Conservation (phyloP, 2,888 invertebrate genomes). For the Cecidostiba fungosa region DNA sequence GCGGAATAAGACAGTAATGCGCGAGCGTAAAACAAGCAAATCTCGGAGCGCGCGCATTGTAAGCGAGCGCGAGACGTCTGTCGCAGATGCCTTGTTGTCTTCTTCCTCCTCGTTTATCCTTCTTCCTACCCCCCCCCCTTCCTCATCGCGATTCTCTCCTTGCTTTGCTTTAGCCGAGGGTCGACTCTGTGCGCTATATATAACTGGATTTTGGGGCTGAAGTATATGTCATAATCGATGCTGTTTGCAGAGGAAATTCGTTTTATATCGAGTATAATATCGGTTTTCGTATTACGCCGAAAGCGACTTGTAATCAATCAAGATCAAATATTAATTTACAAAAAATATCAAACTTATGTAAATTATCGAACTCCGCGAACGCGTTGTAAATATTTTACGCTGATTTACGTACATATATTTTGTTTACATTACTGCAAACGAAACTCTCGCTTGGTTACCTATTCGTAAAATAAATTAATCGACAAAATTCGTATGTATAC, state of each 20-base stretch:
- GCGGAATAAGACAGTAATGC: constrained; percentile 62
- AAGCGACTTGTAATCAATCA: too few species aligned
- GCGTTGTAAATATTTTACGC: too few species aligned
- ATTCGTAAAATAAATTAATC: too few species aligned
- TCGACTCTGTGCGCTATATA: not conserved
- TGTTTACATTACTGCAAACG: too few species aligned
- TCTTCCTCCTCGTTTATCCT: constrained; percentile 36
- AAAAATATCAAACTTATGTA: too few species aligned
- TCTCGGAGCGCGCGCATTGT: constrained; percentile 46
- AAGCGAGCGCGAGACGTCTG: constrained; percentile 44
- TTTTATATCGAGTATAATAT: not conserved
- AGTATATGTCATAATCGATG: not conserved
- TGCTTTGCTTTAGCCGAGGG: not conserved
- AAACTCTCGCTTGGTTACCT: too few species aligned
- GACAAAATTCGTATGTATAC: too few species aligned
- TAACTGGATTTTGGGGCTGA: not conserved
- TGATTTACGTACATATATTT: too few species aligned
- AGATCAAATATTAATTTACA: too few species aligned
- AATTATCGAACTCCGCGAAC: too few species aligned
- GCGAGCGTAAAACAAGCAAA: constrained; percentile 60
- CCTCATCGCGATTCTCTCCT: not conserved
- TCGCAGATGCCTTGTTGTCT: constrained; percentile 52
- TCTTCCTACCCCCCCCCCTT: not conserved
- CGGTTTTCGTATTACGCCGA: too few species aligned
- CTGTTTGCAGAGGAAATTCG: not conserved